These are phyloP conservation scores for Rhinopithecus roxellana DNA, from an alignment of 2,113 vertebrate genomes.

Conservation along the genomic window DNA sequence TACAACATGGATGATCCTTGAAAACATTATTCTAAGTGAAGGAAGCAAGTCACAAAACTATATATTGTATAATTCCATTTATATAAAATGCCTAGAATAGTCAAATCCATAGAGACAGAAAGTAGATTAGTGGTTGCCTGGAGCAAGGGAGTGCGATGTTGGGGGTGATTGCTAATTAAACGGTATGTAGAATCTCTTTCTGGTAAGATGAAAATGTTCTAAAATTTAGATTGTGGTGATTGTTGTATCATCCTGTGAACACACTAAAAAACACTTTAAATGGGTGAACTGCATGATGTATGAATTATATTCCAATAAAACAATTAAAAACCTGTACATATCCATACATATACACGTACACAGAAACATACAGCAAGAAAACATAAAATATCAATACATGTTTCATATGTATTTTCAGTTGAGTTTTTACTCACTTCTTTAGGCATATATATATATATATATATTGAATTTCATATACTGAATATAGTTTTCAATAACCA, in stretches of 20 bases:
- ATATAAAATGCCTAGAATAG: neutral
- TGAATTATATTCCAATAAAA: neutral
- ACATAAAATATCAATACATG: neutral
- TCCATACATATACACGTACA: neutral
- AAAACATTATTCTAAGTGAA: neutral
- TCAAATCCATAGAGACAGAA: slow-evolving; percentile 6
- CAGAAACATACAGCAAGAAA: neutral
- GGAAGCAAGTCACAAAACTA: neutral
- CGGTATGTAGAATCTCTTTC: neutral
- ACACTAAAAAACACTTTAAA: neutral
- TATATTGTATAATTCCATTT: neutral
- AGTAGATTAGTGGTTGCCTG: neutral
- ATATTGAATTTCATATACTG: neutral
- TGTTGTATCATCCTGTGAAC: neutral
- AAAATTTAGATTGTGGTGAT: slow-evolving; percentile 2
- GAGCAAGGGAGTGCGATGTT: neutral
- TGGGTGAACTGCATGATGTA: neutral
- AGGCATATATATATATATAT: neutral
- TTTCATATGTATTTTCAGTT: neutral
- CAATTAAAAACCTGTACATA: neutral
- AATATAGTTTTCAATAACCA: neutral
- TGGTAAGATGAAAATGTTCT: neutral
- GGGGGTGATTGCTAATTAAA: neutral
- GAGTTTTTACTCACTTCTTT: slow-evolving; percentile 10
- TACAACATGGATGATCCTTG: neutral